Evolutionary conservation across 2,888 invertebrate species (phyloP), one percentile per base, ranked within the genome.

Genomic region (Drosophila neonasuta): DNA sequence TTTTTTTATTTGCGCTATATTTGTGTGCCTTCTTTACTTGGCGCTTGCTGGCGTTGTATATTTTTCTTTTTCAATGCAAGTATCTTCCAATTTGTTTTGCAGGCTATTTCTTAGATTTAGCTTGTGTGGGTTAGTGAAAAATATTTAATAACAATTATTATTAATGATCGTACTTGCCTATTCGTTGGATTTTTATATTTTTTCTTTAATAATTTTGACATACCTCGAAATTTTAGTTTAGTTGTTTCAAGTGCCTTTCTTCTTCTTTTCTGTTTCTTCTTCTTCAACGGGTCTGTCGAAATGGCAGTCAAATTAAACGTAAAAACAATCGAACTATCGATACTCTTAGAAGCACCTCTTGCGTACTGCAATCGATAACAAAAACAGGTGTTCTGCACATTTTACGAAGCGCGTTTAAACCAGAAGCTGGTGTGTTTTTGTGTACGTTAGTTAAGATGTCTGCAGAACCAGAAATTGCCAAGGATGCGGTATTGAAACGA

Each of bases 401-500:
- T 59, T 15, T 9, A 8, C 10, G 42, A 36, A 54, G 44, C 54
- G 57, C 75, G 59, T 56, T 55, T 59, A 71, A 70, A 20, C 32
- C 29, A 42, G 44, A 50, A 24, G 24, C 17, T 3, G 44, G 44
- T 57, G 64, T 61, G 58, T 2, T 30, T 17, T 51, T 41, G 30
- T 32, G 11, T 42, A 32, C 15, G 5, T 13, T 17, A 45, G 50
- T 67, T 57, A 44, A 32, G 3, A 90, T 89, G 90, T 86, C 89
- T 2, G 29, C 62, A 8, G 90, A 90, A 61, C 90, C 90, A 0
- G 92, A 92, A 74, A 90, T 93, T 36, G 94, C 95, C 0, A 93
- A 94, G 56, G 94, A 93, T 71, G 95, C 96, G 1, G 96, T 96
- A 4, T 90, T 96, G 39, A 92, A 93, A 48, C 93, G 93, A 20